Evolutionary conservation across 2,113 vertebrate species (phyloP).

Genomic region (Climacteris rufus): DNA sequence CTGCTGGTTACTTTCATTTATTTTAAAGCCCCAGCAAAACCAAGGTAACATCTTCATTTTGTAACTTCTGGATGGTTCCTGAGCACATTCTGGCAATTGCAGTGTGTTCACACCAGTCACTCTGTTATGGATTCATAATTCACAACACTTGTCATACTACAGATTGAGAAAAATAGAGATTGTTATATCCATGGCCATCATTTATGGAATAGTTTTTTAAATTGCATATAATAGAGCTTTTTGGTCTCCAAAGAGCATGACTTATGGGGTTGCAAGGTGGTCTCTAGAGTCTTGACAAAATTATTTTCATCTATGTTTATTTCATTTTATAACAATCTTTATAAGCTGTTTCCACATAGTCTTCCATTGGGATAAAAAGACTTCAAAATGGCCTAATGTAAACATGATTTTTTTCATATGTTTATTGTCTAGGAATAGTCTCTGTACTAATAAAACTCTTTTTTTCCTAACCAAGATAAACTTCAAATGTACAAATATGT

Average conservation of each 20-base stretch:
- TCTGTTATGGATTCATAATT: neutral
- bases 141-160: neutral
- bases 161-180: neutral
- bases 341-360: neutral
- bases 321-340: neutral
- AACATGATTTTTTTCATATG: neutral
- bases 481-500: neutral
- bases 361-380: neutral
- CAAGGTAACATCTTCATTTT: neutral
- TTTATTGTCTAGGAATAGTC: neutral
- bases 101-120: neutral
- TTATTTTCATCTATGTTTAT: neutral
- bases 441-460: neutral
- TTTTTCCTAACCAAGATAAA: neutral
- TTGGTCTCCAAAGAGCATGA: neutral
- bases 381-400: neutral
- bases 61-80: neutral
- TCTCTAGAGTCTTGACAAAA: neutral
- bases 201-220: neutral
- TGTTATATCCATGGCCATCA: neutral
- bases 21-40: neutral
- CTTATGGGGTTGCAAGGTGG: neutral
- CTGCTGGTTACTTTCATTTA: neutral
- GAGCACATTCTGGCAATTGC: neutral
- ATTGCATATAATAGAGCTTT: neutral